Evolutionary conservation across 2,797 vertebrate genomes (phyloP), one percentile per base, ranked within the genome.

Genomic region (Aeoliscus strigatus): DNA sequence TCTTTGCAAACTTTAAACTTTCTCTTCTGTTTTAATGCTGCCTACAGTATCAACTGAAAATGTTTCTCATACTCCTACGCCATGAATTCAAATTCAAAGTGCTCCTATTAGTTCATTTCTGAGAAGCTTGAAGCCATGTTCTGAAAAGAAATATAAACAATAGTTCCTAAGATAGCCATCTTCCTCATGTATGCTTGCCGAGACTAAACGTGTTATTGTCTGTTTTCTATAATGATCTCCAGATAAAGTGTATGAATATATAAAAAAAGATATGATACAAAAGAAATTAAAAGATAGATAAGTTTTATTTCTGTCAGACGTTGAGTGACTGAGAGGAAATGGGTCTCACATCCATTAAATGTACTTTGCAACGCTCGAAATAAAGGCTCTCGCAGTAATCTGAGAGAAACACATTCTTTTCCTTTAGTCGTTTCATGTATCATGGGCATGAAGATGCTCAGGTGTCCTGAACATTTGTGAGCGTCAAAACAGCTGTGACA

Each of bases 281-380:
- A 30, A 17, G 30, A 51, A 56, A 61, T 38, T 2, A 57, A 45
- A 35, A 27, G 21, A 46, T 8, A 14, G 24, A 48, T 31, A 47
- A 30, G 40, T 52, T 60, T 48, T 39, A 42, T 53, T 21, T 23
- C 24, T 25, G 24, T 25, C 28, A 48, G 37, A 33, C 24, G 25
- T 10, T 30, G 45, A 39, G 53, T 23, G 64, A 57, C 41, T 27
- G 45, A 56, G 45, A 64, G 41, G 63, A 52, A 54, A 46, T 52
- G 49, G 71, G 52, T 28, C 9, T 43, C 44, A 41, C 37, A 66
- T 62, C 54, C 73, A 75, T 81, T 41, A 77, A 59, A 53, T 84
- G 77, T 86, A 82, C 68, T 79, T 80, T 80, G 70, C 58, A 73
- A 69, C 1, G 51, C 71, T 82, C 60, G 64, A 69, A 86, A 84